Evolutionary conservation across 1,140 invertebrate species (phyloP).

Genomic region (Tribolium castaneum): DNA sequence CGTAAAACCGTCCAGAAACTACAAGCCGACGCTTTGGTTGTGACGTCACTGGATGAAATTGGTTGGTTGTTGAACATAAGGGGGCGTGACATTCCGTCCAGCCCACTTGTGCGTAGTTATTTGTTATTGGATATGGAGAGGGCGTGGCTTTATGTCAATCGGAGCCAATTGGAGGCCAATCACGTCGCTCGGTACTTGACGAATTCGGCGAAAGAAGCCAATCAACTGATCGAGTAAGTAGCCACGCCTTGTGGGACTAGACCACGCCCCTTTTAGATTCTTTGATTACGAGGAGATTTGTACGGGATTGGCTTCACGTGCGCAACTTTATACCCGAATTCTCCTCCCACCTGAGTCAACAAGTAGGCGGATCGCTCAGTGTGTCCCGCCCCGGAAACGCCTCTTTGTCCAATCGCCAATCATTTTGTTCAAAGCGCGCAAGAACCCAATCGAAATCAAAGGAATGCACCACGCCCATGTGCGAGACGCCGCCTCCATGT

Average conservation of each 20-base stretch:
- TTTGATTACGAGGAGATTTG: conserved; percentile 78
- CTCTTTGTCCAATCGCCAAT: conserved; percentile 78
- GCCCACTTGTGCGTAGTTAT: conserved; percentile 84
- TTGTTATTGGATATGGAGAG: conserved; percentile 70
- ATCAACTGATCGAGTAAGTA: conserved; percentile 57
- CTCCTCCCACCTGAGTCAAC: conserved; percentile 80
- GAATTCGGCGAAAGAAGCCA: neutral
- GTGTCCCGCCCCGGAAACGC: conserved; percentile 71
- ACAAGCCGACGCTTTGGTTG: conserved; percentile 82
- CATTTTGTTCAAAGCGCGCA: conserved; percentile 84
- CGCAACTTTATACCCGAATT: conserved; percentile 74
- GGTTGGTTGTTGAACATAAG: conserved; percentile 97
- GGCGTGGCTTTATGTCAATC: conserved; percentile 72
- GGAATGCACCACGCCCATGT: conserved; percentile 91
- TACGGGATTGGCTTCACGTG: conserved; percentile 75
- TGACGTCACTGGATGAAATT: conserved; percentile 92
- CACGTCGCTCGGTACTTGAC: conserved; percentile 37
- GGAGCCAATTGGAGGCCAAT: conserved; percentile 60
- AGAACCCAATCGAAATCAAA: conserved; percentile 85
- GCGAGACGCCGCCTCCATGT: conserved; percentile 88
- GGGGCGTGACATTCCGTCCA: conserved; percentile 88
- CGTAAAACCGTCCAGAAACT: conserved; percentile 72
- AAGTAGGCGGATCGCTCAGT: conserved; percentile 79
- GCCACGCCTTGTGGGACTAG: neutral
- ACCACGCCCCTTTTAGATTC: conserved; percentile 67